A percentile compares a stretch with the other conserved stretches of the same genome.
phyloP scores from a whole-genome alignment of 2,113 vertebrate species.

The Bubalus kerabau region DNA sequence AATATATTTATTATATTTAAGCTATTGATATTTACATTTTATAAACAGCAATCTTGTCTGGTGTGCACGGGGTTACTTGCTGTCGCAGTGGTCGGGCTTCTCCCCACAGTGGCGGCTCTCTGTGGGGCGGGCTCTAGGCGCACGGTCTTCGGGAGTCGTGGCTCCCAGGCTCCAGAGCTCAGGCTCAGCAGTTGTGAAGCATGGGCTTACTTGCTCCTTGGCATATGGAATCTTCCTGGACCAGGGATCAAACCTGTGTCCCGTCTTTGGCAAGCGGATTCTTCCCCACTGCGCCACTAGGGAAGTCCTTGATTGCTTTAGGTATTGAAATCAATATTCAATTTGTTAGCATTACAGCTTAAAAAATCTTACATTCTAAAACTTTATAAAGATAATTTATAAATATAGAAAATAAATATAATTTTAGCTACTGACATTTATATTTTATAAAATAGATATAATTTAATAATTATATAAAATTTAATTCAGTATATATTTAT shows the following conservation, averaged over 20 bases:
- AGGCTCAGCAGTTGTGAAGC: background rate
- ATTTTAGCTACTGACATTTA: background rate
- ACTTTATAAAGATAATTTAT: background rate
- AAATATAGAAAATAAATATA: background rate
- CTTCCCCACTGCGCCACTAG: background rate
- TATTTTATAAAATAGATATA: background rate
- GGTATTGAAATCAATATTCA: background rate
- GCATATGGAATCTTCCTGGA: background rate
- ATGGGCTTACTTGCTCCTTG: background rate
- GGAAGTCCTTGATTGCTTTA: background rate
- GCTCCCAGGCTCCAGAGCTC: background rate
- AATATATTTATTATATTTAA: background rate
- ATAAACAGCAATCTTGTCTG: fast-evolving
- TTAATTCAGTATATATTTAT: background rate
- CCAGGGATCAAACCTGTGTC: background rate
- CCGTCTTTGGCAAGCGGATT: background rate
- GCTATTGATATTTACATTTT: fast-evolving
- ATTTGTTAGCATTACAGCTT: background rate
- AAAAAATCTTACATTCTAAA: background rate
- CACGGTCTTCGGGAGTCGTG: background rate
- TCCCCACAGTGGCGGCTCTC: background rate
- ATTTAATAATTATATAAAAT: background rate
- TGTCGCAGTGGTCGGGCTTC: background rate
- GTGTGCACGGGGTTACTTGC: background rate
- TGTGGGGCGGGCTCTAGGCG: background rate